Evolutionary conservation across 1,140 invertebrate genomes (phyloP).

Genomic region (Heliconius himera): DNA sequence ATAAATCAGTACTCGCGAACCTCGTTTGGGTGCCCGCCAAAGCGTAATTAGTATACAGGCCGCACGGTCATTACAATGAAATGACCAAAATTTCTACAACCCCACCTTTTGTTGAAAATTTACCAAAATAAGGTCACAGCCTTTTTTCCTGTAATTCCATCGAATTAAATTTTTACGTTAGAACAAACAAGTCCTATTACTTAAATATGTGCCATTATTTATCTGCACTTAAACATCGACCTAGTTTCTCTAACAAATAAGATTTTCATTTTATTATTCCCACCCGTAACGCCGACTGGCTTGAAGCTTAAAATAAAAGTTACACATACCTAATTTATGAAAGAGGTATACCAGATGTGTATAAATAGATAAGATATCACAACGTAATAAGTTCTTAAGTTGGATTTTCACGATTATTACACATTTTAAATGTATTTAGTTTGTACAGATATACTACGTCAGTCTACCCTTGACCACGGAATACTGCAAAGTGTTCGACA

Average conservation of each 20-base stretch:
- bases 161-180: background rate
- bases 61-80: slow-evolving; percentile 56
- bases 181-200: background rate
- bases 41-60: slow-evolving; percentile 69
- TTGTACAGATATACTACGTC: too few relatives aligned
- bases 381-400: too few relatives aligned
- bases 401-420: too few relatives aligned
- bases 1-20: slow-evolving; percentile 64
- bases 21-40: slow-evolving; percentile 64
- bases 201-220: background rate
- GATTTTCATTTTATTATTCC: background rate
- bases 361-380: too few relatives aligned
- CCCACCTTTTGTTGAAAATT: slow-evolving; percentile 58
- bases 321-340: background rate
- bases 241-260: background rate
- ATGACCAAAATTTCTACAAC: slow-evolving; percentile 41
- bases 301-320: slow-evolving; percentile 16
- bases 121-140: slow-evolving; percentile 49
- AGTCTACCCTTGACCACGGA: too few relatives aligned
- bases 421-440: too few relatives aligned
- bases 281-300: background rate
- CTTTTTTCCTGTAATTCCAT: background rate
- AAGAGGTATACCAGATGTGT: background rate
- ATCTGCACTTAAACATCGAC: background rate
- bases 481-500: too few relatives aligned